These are phyloP conservation scores for Eudasyphora cyanicolor DNA, from an alignment of 2,888 invertebrate species.

Conservation along the genomic window DNA sequence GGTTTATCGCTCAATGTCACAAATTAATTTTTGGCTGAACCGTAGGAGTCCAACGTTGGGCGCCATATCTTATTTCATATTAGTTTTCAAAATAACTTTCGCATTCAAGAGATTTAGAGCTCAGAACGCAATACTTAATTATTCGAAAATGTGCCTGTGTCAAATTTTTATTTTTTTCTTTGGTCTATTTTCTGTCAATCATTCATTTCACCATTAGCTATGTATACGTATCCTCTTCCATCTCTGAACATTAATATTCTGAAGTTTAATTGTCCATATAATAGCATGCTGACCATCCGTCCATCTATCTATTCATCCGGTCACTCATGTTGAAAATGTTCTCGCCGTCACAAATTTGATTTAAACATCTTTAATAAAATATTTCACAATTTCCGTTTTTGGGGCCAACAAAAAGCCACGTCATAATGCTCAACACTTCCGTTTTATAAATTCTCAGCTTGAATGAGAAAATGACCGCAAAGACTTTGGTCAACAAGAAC, in stretches of 20 bases:
- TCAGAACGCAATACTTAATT: no score
- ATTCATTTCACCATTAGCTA: background rate
- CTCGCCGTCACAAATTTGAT: background rate
- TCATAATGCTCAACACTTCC: conserved; percentile 53
- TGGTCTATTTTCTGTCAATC: background rate
- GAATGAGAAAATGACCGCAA: background rate
- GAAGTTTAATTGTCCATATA: background rate
- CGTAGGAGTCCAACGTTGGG: no score
- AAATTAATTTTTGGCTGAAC: no score
- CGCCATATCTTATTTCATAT: no score
- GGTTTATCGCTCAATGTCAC: no score
- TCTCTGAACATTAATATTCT: background rate
- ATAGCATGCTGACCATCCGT: no score
- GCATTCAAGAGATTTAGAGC: no score
- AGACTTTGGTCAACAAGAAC: conserved; percentile 12
- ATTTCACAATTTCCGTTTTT: conserved; percentile 40
- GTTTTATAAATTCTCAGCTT: conserved; percentile 18
- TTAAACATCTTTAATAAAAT: background rate
- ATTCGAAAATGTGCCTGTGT: background rate
- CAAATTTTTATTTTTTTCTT: background rate
- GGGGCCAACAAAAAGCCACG: conserved; percentile 37
- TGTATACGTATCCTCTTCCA: background rate
- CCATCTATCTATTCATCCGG: no score
- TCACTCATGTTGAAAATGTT: no score
- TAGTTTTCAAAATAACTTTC: no score